Percentiles rank a stretch among this genome's conserved stretches.
Conservation (phyloP, 2,888 invertebrate genomes). For the Callosobruchus maculatus region DNA sequence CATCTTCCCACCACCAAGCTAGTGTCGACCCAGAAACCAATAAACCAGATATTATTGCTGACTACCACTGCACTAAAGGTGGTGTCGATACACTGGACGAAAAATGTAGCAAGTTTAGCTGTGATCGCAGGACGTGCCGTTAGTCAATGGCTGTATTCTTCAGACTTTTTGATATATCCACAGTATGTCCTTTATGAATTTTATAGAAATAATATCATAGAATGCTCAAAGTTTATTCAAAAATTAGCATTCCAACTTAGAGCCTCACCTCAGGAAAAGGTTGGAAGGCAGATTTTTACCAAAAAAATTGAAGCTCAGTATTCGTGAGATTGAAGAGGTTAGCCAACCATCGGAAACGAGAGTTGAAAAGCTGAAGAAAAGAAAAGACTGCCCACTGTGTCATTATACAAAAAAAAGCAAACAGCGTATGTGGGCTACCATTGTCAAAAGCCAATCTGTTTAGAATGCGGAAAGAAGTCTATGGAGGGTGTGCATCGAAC, state of each 20-base stretch:
- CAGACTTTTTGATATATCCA: conserved; percentile 10
- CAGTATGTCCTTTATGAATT: conserved; percentile 1
- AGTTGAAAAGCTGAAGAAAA: conserved; percentile 5
- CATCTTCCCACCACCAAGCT: conserved; percentile 7
- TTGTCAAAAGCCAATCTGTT: conserved; percentile 9
- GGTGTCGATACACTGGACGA: conserved; percentile 9
- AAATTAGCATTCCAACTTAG: conserved; percentile 8
- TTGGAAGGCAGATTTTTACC: conserved; percentile 4
- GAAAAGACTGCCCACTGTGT: conserved; percentile 5
- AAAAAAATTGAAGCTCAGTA: conserved; percentile 4
- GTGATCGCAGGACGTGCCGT: conserved; percentile 6
- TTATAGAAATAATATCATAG: conserved; percentile 6
- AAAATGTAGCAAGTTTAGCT: conserved; percentile 11
- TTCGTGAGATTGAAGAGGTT: conserved; percentile 9
- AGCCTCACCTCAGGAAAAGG: conserved; percentile 8
- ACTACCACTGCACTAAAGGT: conserved; percentile 10
- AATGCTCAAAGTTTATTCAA: conserved; percentile 9
- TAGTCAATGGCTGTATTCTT: conserved; percentile 11
- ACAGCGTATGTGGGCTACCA: conserved; percentile 9
- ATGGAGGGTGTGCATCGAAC: neutral
- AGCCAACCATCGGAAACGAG: neutral
- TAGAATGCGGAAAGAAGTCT: conserved; percentile 1
- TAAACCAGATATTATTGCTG: conserved; percentile 11
- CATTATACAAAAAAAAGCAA: conserved; percentile 7
- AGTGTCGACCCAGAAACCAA: conserved; percentile 5